Conservation (phyloP, 2,113 vertebrate species). For the Sceloporus tristichus region DNA sequence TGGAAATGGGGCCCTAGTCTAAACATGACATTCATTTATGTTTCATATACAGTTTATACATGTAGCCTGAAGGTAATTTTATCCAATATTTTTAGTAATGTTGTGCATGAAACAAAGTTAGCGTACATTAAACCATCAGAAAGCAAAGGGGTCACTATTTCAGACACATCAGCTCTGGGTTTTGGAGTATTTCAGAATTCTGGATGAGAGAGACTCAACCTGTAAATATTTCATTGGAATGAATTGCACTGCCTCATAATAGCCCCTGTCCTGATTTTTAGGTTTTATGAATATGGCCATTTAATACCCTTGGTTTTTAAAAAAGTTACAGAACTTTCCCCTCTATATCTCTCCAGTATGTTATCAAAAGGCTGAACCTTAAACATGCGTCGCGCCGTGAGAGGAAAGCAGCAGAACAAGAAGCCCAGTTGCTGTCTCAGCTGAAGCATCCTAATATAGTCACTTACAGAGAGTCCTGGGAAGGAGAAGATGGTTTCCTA, state of each 20-base stretch:
- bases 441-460: slow-evolving; percentile 97
- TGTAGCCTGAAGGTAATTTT: too few species aligned
- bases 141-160: too few species aligned
- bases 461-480: slow-evolving; percentile 96
- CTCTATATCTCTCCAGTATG: slow-evolving; percentile 83
- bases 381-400: slow-evolving; percentile 87
- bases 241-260: background rate
- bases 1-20: too few species aligned
- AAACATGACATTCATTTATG: too few species aligned
- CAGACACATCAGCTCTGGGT: too few species aligned
- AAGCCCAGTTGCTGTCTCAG: slow-evolving; percentile 93
- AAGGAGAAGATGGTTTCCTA: slow-evolving; percentile 89
- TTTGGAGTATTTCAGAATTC: too few species aligned
- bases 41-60: too few species aligned
- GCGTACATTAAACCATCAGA: too few species aligned
- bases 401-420: slow-evolving; percentile 91
- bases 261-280: slow-evolving; percentile 8
- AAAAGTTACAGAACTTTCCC: background rate
- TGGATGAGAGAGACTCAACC: too few species aligned
- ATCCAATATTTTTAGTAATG: too few species aligned
- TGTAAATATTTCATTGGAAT: background rate
- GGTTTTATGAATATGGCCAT: background rate
- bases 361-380: slow-evolving; percentile 95
- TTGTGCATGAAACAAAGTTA: too few species aligned
- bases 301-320: background rate